Evolutionary conservation across 2,113 vertebrate genomes (phyloP).

Genomic region (Dromiciops gliroides): DNA sequence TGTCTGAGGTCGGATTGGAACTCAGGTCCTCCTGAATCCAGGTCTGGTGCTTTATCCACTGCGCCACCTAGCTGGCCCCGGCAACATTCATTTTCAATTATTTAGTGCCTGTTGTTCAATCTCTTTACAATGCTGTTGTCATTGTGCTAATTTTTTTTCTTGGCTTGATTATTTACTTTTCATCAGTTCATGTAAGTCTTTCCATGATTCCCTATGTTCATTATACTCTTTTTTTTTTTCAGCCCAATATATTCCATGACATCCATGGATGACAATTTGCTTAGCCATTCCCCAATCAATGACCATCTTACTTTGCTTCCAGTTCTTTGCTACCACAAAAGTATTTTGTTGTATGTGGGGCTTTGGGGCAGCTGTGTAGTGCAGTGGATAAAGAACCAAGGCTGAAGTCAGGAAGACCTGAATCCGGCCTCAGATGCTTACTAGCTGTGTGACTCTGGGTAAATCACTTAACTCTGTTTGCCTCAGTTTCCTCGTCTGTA

Average conservation of each 20-base stretch:
- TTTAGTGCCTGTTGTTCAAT: neutral
- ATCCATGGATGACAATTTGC: neutral
- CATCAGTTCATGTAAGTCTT: neutral
- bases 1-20: too few relatives aligned
- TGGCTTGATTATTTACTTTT: neutral
- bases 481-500: neutral
- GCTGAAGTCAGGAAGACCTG: neutral
- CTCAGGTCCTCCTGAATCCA: too few relatives aligned
- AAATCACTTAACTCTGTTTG: neutral
- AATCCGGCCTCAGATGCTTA: neutral
- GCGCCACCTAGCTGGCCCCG: too few relatives aligned
- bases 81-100: neutral
- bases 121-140: neutral
- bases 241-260: too few relatives aligned
- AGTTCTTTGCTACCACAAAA: neutral
- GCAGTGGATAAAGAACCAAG: neutral
- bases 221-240: too few relatives aligned
- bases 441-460: neutral
- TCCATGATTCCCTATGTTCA: neutral
- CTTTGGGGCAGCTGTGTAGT: neutral
- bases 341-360: too few relatives aligned
- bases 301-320: neutral
- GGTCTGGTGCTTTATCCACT: too few relatives aligned
- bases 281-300: neutral
- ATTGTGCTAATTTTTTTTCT: neutral